Evolutionary conservation across 2,113 vertebrate species (phyloP).

Genomic region (Antigone vipio): DNA sequence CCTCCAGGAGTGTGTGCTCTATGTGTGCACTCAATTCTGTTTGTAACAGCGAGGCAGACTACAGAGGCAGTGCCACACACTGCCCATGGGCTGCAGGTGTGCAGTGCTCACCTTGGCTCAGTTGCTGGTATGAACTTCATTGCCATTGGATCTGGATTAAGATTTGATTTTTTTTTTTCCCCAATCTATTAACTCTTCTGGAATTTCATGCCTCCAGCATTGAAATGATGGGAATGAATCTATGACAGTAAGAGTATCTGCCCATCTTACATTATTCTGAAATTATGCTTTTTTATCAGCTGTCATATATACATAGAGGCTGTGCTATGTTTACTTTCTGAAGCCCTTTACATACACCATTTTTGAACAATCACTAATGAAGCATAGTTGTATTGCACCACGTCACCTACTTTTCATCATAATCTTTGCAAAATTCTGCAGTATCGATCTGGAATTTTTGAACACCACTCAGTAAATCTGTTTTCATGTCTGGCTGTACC

Average conservation of each 20-base stretch:
- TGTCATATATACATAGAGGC: not conserved
- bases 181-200: not conserved
- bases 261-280: not conserved
- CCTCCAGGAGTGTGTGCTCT: not conserved
- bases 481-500: conserved; percentile 80
- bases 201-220: not conserved
- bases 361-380: not conserved
- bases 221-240: not conserved
- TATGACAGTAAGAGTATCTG: not conserved
- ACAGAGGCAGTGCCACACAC: not conserved
- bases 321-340: not conserved
- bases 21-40: not conserved
- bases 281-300: not conserved
- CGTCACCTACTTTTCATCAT: conserved; percentile 73
- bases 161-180: not conserved
- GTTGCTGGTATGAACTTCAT: not conserved
- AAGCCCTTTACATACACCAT: not conserved
- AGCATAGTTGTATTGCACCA: not conserved
- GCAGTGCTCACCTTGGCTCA: not conserved
- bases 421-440: conserved; percentile 73
- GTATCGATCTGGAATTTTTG: conserved; percentile 70
- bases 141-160: not conserved
- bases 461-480: conserved; percentile 73
- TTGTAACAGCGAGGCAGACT: not conserved
- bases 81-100: not conserved